Evolutionary conservation across 92 coral and sea anemone genomes (phyloP).

Genomic region (Scolanthus callimorphus): DNA sequence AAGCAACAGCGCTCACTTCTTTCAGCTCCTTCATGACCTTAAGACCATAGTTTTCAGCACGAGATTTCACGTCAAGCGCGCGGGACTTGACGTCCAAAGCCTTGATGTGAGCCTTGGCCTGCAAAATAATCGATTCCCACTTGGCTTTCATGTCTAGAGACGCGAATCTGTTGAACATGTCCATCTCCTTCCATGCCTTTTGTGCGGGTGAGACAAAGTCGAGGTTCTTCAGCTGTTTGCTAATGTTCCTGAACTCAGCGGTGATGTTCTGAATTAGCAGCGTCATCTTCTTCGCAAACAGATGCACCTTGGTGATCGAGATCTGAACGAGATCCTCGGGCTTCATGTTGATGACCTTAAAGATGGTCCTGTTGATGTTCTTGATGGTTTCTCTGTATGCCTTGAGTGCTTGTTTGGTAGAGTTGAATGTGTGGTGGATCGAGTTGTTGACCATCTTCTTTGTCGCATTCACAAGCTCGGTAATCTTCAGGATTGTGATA

Average conservation of each 20-base stretch:
- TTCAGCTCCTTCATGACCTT: slow-evolving; percentile 32
- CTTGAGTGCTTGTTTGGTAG: slow-evolving; percentile 34
- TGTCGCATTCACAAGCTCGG: slow-evolving; percentile 43
- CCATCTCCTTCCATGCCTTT: slow-evolving; percentile 57
- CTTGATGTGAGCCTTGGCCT: slow-evolving; percentile 27
- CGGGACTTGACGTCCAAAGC: slow-evolving; percentile 52
- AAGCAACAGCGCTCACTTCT: slow-evolving; percentile 32
- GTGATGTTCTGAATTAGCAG: slow-evolving; percentile 40
- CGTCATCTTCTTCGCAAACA: slow-evolving; percentile 33
- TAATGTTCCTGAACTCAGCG: slow-evolving; percentile 50
- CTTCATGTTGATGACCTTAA: slow-evolving; percentile 42
- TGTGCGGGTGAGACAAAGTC: slow-evolving; percentile 43
- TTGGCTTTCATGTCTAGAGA: slow-evolving; percentile 52
- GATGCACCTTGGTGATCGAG: slow-evolving; percentile 29
- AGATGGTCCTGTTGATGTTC: slow-evolving; percentile 51
- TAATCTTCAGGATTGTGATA: slow-evolving; percentile 46
- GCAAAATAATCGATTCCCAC: slow-evolving; percentile 54
- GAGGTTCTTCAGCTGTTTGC: slow-evolving; percentile 54
- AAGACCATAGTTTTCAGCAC: slow-evolving; percentile 23
- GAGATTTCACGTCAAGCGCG: slow-evolving; percentile 36
- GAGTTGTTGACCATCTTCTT: slow-evolving; percentile 54
- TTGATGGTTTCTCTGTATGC: slow-evolving; percentile 38
- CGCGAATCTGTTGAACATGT: slow-evolving; percentile 41
- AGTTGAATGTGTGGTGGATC: slow-evolving; percentile 42
- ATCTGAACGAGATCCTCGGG: slow-evolving; percentile 56